Evolutionary conservation across 2,113 vertebrate species (phyloP), one percentile per base, ranked within the genome.

Genomic region (Anas platyrhynchos): DNA sequence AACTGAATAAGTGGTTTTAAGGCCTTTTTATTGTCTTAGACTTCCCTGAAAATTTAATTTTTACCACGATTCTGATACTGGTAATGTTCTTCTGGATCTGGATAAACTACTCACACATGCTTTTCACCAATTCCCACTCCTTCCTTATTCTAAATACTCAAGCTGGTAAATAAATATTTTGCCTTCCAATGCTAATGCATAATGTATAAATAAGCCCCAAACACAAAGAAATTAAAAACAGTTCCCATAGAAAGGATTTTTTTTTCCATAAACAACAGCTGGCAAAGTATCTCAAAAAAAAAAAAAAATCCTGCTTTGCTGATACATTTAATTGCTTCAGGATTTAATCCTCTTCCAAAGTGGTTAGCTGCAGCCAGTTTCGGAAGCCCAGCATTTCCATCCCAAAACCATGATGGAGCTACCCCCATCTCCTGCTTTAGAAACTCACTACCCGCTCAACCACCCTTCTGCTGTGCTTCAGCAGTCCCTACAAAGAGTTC

Each of bases 261-360:
- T 73, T 73, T 88, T 83, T 43, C 83, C 83, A 86, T 67, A 93
- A 94, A 91, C 82, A 88, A 88, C 93, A 95, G 94, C 92, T 97
- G 95, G 80, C 68, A 82, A 96, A 96, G 71, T 65, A 91, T 65
- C 61, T 91, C 83, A 81, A 61, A 81, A 56, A 78, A 93, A 20
- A 7, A 13, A 66, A 26, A 81, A 56, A 41, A 56, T 22, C 21
- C 52, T 7, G 6, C 56, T 96, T 75, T 68, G 69, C 80, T 14
- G 6, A 91, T 83, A 77, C 26, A 65, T 90, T 90, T 94, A 90
- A 91, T 93, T 91, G 90, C 82, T 88, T 72, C 83, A 83, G 83
- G 48, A 96, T 93, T 94, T 76, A 95, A 88, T 55, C 73, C 54
- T 78, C 54, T 62, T 81, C 83, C 74, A 56, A 72, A 72, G 79